These are phyloP conservation scores for Diplodus puntazzo DNA, from an alignment of 2,797 vertebrate species.

Conservation along the genomic window DNA sequence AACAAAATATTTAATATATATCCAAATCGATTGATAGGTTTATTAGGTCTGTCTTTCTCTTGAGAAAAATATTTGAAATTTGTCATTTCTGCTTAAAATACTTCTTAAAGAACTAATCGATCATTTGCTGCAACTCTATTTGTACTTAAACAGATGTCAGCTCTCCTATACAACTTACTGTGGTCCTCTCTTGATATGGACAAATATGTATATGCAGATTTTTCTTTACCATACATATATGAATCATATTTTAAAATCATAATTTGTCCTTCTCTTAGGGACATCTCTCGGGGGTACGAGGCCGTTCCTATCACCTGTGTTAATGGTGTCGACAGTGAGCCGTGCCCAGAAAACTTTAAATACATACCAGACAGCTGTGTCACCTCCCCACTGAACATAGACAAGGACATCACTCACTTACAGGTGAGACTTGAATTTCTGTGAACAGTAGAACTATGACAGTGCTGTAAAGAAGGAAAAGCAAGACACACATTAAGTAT, in stretches of 20 bases:
- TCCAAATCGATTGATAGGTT: neutral
- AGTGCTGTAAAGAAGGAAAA: neutral
- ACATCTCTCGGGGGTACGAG: conserved; percentile 96
- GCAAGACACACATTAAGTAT: conserved; percentile 4
- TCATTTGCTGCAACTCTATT: too few relatives aligned
- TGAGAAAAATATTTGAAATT: too few relatives aligned
- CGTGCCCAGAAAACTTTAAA: conserved; percentile 93
- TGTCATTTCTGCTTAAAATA: too few relatives aligned
- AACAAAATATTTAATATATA: neutral
- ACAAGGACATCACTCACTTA: conserved; percentile 96
- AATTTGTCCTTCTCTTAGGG: conserved; percentile 79
- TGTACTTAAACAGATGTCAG: neutral
- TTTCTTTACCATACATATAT: neutral
- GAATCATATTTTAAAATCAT: neutral
- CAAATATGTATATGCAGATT: neutral
- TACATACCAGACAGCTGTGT: conserved; percentile 96
- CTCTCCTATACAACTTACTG: neutral
- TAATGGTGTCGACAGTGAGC: conserved; percentile 91
- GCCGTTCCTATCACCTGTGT: conserved; percentile 91
- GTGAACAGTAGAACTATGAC: neutral
- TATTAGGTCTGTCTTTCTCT: neutral
- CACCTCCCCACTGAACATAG: conserved; percentile 93
- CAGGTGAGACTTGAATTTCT: conserved; percentile 85
- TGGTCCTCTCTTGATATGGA: neutral
- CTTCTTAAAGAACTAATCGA: too few relatives aligned